phyloP scores from a whole-genome alignment of 2,797 vertebrate genomes.

The Poeciliopsis presidionis region DNA sequence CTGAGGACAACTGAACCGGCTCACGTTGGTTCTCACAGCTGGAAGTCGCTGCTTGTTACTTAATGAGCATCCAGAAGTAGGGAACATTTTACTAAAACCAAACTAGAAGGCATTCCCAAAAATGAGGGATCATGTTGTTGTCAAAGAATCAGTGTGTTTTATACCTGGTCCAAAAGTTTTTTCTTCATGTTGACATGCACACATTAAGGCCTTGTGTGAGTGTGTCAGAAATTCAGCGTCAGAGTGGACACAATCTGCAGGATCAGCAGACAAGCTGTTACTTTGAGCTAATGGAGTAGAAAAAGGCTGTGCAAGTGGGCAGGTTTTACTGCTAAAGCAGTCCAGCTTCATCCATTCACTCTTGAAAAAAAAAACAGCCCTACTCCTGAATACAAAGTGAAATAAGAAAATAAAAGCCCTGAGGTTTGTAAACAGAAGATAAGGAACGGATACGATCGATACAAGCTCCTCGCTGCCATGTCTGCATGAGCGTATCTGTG shows the following conservation, averaged over 20 bases:
- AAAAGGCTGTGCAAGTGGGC: not conserved
- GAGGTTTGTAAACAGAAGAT: not conserved
- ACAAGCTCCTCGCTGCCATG: not conserved
- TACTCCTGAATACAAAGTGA: not conserved
- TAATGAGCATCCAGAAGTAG: not conserved
- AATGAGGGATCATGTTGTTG: not conserved
- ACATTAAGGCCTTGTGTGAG: not conserved
- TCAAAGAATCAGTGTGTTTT: not conserved
- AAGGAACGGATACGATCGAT: not conserved
- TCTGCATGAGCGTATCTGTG: not conserved
- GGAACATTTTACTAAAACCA: not conserved
- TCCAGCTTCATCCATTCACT: conserved; percentile 5
- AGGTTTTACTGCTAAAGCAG: not conserved
- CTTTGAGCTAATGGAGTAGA: not conserved
- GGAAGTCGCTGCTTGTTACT: not conserved
- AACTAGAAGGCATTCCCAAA: not conserved
- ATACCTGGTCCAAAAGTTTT: not conserved
- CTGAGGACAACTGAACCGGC: not conserved
- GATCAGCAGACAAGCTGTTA: not conserved
- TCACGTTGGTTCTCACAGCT: not conserved
- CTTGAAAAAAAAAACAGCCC: too few relatives aligned
- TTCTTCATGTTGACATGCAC: not conserved
- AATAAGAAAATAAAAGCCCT: not conserved
- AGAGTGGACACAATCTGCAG: not conserved
- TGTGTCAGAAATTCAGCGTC: not conserved